These are phyloP conservation scores for Plumapathes pennacea DNA, from an alignment of 92 coral and sea anemone species.

Conservation along the genomic window DNA sequence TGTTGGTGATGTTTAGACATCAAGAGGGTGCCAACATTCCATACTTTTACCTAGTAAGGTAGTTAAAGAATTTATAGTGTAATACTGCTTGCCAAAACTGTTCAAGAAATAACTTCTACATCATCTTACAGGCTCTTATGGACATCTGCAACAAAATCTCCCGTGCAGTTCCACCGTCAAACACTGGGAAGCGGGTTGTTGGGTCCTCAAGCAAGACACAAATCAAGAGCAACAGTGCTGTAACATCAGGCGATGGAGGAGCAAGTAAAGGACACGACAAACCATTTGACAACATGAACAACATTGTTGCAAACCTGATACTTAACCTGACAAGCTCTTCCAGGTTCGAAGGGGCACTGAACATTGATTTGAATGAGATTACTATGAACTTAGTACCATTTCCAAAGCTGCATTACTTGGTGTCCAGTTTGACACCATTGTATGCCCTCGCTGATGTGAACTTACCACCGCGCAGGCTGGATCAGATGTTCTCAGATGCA, in stretches of 20 bases:
- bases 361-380: constrained; percentile 96
- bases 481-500: constrained; percentile 95
- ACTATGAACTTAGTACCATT: constrained; percentile 98
- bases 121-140: constrained; percentile 70
- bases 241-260: constrained; percentile 94
- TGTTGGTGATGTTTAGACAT: neutral
- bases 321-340: constrained; percentile 98
- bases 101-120: neutral
- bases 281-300: constrained; percentile 98
- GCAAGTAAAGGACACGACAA: constrained; percentile 72
- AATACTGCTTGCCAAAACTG: neutral
- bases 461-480: constrained; percentile 86
- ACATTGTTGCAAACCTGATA: constrained; percentile 92
- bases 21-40: no score
- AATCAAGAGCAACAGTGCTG: constrained; percentile 82
- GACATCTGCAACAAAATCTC: constrained; percentile 91
- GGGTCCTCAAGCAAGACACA: constrained; percentile 43
- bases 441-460: constrained; percentile 82
- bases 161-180: constrained; percentile 85
- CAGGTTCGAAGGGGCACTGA: constrained; percentile 96
- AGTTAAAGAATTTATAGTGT: neutral
- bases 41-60: neutral
- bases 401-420: constrained; percentile 93
- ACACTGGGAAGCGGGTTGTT: constrained; percentile 81
- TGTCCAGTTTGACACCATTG: constrained; percentile 93